Base-by-base conservation (phyloP, 2,888 invertebrate genomes). In the Tipula lateralis region DNA sequence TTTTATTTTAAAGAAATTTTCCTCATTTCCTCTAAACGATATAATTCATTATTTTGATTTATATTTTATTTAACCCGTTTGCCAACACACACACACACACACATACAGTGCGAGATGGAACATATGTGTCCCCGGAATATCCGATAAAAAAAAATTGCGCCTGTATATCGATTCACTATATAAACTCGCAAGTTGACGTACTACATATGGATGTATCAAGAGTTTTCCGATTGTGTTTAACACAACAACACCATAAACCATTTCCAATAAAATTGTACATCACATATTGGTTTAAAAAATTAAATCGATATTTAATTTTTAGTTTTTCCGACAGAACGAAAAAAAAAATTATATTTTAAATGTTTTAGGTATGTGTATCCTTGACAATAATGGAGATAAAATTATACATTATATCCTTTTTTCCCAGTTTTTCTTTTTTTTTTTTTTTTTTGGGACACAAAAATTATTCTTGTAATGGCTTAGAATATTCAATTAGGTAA, bases 381-480 rank as follows among this genome's bases (percentile, higher is more conserved):
- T 66, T 66, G 66, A 24, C 66, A 66, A 66, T 66, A 66, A 66
- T 66, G 66, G 66, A 24, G 24, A 66, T 66, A 66, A 24, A 66
- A 66, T 66, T 66, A 66, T 66, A 66, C 66, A 66, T 66, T 66
- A 66, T 66, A 66, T 66, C 66, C 66, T 66, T 66, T 66, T 36
- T 66, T 66, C 24, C 24, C 66, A 24, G 24, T 9, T 50, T n/a
- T 7, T 16, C 16, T 50, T 50, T 24, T 50, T 50, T 16, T 50
- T 50, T 50, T 24, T 50, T 50, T 16, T 44, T 66, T 66, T 66
- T 19, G 66, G 66, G 24, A 66, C 66, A 66, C 66, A 66, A 66
- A 66, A 66, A 66, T 66, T 24, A 66, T 66, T 19, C 66, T 66
- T 66, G 66, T 66, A 66, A 66, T 66, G 66, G 66, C 24, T 24